Base-by-base conservation (phyloP, 2,113 vertebrate genomes). In the Pseudolaguvia tuberculata region DNA sequence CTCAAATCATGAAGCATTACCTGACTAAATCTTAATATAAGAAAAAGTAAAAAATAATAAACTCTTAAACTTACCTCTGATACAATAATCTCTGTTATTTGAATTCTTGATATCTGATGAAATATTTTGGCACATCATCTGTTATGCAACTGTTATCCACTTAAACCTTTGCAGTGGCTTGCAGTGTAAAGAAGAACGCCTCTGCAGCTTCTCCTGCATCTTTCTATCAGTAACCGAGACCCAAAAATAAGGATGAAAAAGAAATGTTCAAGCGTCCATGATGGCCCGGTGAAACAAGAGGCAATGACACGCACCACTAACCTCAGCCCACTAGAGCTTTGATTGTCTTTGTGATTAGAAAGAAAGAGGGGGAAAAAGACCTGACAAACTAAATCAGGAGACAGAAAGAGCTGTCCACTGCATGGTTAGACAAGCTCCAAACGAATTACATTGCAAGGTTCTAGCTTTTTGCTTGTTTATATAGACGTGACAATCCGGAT, bases 221-320 rank as follows among this genome's bases (percentile, higher is more conserved):
- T 42, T 70, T 61, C 27, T 58, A 66, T 52, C 70, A 47, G 62
- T 35, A 67, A 66, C 47, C 15, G 61, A 79, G 62, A 68, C 52
- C 57, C 29, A 59, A 29, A 20, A 21, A 25, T 29, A 23, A 52
- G 52, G 27, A 4, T 62, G 51, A 67, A 53, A 78, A 21, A 35
- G 70, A 42, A 75, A 59, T n/a, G 57, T 58, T 73, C 61, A 73
- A 72, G 25, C 17, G n/a, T 17, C 59, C 1, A 1, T 67, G 63
- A 67, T 67, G 45, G 63, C 23, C 45, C 50, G 8, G 27, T 20
- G 58, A 62, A 72, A 76, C 74, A 73, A 66, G 52, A 73, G 23
- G 72, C 69, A 63, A 75, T 80, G 78, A 76, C 58, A 65, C 27
- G 69, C 78, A 73, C 57, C 52, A 75, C 63, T 72, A 72, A 55